A percentile compares a stretch with the other conserved stretches of the same genome.
Conservation (phyloP, 2,113 vertebrate genomes). For the Rhinolophus ferrumequinum region DNA sequence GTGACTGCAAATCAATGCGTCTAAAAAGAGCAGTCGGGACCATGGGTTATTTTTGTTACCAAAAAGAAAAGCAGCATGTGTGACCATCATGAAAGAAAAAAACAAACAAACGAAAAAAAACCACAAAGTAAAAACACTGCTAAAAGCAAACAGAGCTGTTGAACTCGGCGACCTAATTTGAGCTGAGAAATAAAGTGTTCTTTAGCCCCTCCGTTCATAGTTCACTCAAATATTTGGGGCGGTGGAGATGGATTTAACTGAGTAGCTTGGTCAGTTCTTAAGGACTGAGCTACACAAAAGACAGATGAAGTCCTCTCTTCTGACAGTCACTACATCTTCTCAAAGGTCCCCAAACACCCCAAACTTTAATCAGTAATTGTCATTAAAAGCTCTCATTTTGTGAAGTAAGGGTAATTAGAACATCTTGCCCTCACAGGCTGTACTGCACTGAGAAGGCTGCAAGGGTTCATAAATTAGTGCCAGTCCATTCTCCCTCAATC, state of each 20-base stretch:
- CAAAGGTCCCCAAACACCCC: slow-evolving; percentile 82
- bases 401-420: slow-evolving; percentile 85
- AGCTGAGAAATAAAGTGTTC: slow-evolving; percentile 68
- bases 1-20: slow-evolving; percentile 72
- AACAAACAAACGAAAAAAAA: slow-evolving; percentile 55
- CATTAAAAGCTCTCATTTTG: slow-evolving; percentile 86
- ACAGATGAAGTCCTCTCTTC: slow-evolving; percentile 69
- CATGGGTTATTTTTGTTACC: slow-evolving; percentile 73
- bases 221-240: slow-evolving; percentile 31
- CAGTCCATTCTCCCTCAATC: slow-evolving; percentile 84
- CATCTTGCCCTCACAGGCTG: slow-evolving; percentile 80
- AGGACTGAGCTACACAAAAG: slow-evolving; percentile 50
- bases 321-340: slow-evolving; percentile 83
- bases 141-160: slow-evolving; percentile 71
- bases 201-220: not conserved
- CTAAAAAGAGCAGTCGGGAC: slow-evolving; percentile 50
- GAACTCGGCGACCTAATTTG: slow-evolving; percentile 14
- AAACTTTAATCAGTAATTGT: slow-evolving; percentile 85
- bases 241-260: not conserved
- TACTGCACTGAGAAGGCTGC: slow-evolving; percentile 74
- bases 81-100: slow-evolving; percentile 28
- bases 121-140: slow-evolving; percentile 57
- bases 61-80: slow-evolving; percentile 63
- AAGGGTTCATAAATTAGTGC: slow-evolving; percentile 86
- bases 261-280: slow-evolving; percentile 7